A percentile compares a stretch with the other conserved stretches of the same genome.
These are phyloP conservation scores for Ispidina picta DNA, from an alignment of 2,797 vertebrate genomes.

Conservation along the genomic window DNA sequence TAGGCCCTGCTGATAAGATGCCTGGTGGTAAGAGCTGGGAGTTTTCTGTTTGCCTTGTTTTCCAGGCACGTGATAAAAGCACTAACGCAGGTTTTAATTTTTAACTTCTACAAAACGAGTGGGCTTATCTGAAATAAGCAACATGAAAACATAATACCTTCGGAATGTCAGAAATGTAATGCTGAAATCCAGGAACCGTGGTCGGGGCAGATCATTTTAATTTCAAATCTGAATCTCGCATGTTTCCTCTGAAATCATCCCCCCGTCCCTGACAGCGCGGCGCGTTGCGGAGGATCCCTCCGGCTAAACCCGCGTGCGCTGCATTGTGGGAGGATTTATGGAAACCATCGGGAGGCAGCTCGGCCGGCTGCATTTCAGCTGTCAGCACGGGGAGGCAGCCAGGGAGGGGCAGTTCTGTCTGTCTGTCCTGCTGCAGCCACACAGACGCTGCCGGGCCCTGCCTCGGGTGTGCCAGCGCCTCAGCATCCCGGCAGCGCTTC, in stretches of 20 bases:
- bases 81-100: background rate
- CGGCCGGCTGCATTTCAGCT: background rate
- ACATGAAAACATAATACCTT: background rate
- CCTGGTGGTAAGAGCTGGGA: background rate
- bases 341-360: background rate
- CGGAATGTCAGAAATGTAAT: background rate
- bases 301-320: background rate
- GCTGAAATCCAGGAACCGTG: background rate
- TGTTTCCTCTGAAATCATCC: background rate
- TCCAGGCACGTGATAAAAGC: background rate
- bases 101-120: background rate
- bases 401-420: background rate
- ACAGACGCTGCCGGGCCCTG: rapidly evolving
- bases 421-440: background rate
- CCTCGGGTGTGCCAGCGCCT: rapidly evolving
- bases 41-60: background rate
- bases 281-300: background rate
- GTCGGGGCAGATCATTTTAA: background rate
- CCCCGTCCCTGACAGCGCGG: background rate
- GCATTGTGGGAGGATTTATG: background rate
- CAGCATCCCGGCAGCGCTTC: background rate
- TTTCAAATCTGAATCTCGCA: background rate
- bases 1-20: background rate
- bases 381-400: background rate
- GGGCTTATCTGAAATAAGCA: conserved; percentile 11